Percentiles rank a stretch among this genome's conserved stretches.
phyloP scores from a whole-genome alignment of 2,797 vertebrate genomes.

The Clarias pachynema region DNA sequence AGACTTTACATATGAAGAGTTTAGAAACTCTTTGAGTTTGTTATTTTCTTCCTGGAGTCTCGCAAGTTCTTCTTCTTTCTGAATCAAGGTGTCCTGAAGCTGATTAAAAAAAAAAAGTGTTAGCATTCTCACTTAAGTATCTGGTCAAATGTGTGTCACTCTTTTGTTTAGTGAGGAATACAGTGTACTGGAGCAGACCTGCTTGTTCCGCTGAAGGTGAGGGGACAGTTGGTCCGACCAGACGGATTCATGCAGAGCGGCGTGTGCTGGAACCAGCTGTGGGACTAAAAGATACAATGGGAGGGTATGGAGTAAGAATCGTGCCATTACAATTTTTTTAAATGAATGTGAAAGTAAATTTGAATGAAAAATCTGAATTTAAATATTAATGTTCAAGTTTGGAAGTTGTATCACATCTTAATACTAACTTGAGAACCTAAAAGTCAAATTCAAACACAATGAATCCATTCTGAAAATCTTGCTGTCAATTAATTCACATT shows the following conservation, averaged over 20 bases:
- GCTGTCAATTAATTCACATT: background rate
- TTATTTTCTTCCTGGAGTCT: constrained; percentile 90
- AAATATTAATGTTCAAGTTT: background rate
- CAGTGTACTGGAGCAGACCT: constrained; percentile 70
- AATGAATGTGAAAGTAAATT: background rate
- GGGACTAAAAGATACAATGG: constrained; percentile 59
- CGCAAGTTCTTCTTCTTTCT: constrained; percentile 92
- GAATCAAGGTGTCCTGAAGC: constrained; percentile 91
- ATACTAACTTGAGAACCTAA: background rate
- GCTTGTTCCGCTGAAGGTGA: constrained; percentile 89
- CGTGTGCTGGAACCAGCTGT: constrained; percentile 52
- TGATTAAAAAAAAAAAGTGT: constrained; percentile 54
- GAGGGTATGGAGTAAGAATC: background rate
- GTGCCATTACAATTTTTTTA: background rate
- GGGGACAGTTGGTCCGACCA: constrained; percentile 83
- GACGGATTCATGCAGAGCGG: constrained; percentile 58
- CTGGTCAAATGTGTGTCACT: background rate
- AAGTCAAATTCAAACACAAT: background rate
- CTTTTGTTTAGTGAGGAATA: background rate
- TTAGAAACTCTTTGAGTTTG: constrained; percentile 88
- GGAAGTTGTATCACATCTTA: background rate
- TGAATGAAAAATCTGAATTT: background rate
- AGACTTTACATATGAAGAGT: constrained; percentile 84
- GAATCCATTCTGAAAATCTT: background rate
- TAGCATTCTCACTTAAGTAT: background rate